Percentiles rank a stretch among this genome's conserved stretches.
Conservation (phyloP, 2,113 vertebrate species). For the Coturnix japonica region DNA sequence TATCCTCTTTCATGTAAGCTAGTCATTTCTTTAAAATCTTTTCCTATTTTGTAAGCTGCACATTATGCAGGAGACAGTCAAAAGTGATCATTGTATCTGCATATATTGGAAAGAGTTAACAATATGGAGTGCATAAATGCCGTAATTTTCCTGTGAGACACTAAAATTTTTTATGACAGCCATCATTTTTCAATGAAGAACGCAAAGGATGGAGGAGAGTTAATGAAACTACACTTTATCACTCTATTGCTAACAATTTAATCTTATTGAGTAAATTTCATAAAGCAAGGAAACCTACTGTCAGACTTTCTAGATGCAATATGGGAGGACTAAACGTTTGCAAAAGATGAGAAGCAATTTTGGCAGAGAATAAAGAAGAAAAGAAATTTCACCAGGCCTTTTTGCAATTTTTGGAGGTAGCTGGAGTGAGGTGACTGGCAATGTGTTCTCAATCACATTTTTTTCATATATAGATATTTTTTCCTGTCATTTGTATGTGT, state of each 20-base stretch:
- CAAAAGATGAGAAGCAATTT: background rate
- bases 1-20: background rate
- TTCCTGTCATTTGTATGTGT: background rate
- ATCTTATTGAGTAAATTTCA: background rate
- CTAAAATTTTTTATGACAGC: background rate
- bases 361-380: background rate
- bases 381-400: background rate
- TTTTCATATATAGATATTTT: background rate
- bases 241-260: background rate
- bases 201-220: background rate
- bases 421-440: background rate
- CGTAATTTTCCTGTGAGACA: background rate
- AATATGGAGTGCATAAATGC: background rate
- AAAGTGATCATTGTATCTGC: background rate
- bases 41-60: background rate
- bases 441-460: background rate
- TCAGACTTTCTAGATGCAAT: background rate
- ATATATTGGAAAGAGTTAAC: background rate
- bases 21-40: background rate
- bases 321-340: background rate
- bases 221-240: background rate
- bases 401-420: background rate
- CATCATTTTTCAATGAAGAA: background rate
- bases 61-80: background rate
- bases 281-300: background rate